phyloP scores from a whole-genome alignment of 2,888 invertebrate species.

The Dryadula phaetusa region DNA sequence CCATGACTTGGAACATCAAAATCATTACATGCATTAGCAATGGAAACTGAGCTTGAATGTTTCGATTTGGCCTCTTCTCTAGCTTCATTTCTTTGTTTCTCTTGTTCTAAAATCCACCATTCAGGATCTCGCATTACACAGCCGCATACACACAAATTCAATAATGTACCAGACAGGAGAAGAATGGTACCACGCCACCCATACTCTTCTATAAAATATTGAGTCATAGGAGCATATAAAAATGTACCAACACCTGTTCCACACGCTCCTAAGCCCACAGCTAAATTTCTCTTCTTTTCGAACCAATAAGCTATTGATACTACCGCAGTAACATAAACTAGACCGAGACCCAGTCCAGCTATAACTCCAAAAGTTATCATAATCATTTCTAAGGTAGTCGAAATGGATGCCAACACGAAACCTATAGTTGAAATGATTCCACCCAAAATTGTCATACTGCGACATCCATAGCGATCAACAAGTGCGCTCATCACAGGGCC shows the following conservation, averaged over 20 bases:
- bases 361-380: slow-evolving; percentile 94
- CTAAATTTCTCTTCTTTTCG: slow-evolving; percentile 93
- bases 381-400: slow-evolving; percentile 89
- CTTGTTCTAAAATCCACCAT: slow-evolving; percentile 89
- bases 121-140: slow-evolving; percentile 94
- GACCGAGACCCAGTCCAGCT: slow-evolving; percentile 92
- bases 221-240: slow-evolving; percentile 93
- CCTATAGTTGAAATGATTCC: slow-evolving; percentile 90
- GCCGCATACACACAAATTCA: slow-evolving; percentile 94
- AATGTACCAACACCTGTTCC: slow-evolving; percentile 96
- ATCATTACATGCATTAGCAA: slow-evolving; percentile 73
- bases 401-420: slow-evolving; percentile 89
- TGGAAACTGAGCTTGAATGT: slow-evolving; percentile 79
- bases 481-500: slow-evolving; percentile 94
- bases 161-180: slow-evolving; percentile 91
- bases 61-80: slow-evolving; percentile 66
- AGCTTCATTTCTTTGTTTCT: slow-evolving; percentile 66
- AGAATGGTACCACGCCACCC: slow-evolving; percentile 94
- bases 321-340: slow-evolving; percentile 95
- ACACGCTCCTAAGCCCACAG: slow-evolving; percentile 94
- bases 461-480: slow-evolving; percentile 94
- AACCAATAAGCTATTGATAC: slow-evolving; percentile 97
- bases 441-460: slow-evolving; percentile 89
- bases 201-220: slow-evolving; percentile 89
- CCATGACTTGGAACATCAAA: slow-evolving; percentile 64